These are phyloP conservation scores for Hypercompe scribonia DNA, from an alignment of 2,888 invertebrate genomes.

Conservation along the genomic window DNA sequence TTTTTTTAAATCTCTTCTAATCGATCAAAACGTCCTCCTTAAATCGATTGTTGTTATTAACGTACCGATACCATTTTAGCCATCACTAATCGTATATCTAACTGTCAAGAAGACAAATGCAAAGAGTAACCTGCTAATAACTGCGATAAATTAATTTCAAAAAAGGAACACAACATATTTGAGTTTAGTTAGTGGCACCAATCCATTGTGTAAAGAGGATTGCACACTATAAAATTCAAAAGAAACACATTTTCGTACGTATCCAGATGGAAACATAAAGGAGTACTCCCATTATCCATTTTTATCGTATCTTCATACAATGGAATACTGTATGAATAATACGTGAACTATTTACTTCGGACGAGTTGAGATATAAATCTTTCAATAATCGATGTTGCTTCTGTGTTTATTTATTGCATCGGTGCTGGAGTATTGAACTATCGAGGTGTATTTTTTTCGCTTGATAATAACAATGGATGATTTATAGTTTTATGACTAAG, in stretches of 20 bases:
- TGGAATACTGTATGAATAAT: slow-evolving; percentile 77
- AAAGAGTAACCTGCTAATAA: neutral
- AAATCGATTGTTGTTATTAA: too few species aligned
- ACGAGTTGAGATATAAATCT: slow-evolving; percentile 81
- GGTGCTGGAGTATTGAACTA: slow-evolving; percentile 69
- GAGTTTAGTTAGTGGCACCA: slow-evolving; percentile 8
- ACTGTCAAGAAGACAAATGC: too few species aligned
- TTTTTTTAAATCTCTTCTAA: too few species aligned
- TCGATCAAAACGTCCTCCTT: too few species aligned
- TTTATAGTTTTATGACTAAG: slow-evolving; percentile 65
- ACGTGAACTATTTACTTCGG: slow-evolving; percentile 71
- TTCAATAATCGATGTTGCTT: slow-evolving; percentile 79
- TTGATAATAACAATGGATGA: slow-evolving; percentile 78
- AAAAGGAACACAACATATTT: slow-evolving; percentile 28
- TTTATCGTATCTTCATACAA: slow-evolving; percentile 72
- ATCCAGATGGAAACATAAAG: slow-evolving; percentile 53
- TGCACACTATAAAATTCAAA: slow-evolving; percentile 48
- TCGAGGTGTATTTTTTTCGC: slow-evolving; percentile 59
- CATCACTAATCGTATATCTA: too few species aligned
- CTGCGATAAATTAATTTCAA: slow-evolving; percentile 20
- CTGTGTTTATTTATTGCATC: slow-evolving; percentile 81
- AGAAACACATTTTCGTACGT: slow-evolving; percentile 39
- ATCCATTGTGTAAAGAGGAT: slow-evolving; percentile 20
- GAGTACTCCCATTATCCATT: slow-evolving; percentile 60
- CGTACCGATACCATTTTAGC: too few species aligned